Conservation (phyloP, 1,140 invertebrate species). For the Hyles vespertilio region DNA sequence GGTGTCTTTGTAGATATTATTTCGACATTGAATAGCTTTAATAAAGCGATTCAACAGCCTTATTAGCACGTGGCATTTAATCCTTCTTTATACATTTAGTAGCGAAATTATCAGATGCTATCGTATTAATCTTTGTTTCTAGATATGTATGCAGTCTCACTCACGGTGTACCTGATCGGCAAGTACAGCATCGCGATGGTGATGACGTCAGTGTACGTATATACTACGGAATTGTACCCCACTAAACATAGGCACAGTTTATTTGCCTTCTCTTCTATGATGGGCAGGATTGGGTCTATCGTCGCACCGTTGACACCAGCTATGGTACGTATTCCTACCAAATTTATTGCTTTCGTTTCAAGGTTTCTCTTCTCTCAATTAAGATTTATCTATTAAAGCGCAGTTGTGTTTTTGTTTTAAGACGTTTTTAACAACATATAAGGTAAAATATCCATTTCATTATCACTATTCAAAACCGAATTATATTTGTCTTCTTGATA, state of each 20-base stretch:
- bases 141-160: neutral
- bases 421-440: neutral
- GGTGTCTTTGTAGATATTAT: too few species aligned
- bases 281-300: slow-evolving; percentile 84
- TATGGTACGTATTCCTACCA: slow-evolving; percentile 27
- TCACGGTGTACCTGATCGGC: slow-evolving; percentile 79
- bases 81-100: too few species aligned
- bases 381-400: too few species aligned
- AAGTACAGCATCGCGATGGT: slow-evolving; percentile 83
- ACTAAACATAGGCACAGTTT: slow-evolving; percentile 80
- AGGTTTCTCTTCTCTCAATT: neutral
- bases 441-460: too few species aligned
- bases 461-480: too few species aligned
- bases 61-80: too few species aligned
- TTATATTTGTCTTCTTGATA: neutral
- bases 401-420: neutral
- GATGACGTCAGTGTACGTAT: slow-evolving; percentile 81
- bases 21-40: too few species aligned
- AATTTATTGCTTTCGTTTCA: neutral
- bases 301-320: slow-evolving; percentile 79
- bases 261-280: slow-evolving; percentile 82
- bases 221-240: slow-evolving; percentile 83
- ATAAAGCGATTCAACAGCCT: too few species aligned
- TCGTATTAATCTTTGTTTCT: slow-evolving; percentile 3
- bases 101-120: too few species aligned